Percentiles rank a stretch among this genome's conserved stretches.
phyloP scores from a whole-genome alignment of 2,113 vertebrate species.

The Lathamus discolor region DNA sequence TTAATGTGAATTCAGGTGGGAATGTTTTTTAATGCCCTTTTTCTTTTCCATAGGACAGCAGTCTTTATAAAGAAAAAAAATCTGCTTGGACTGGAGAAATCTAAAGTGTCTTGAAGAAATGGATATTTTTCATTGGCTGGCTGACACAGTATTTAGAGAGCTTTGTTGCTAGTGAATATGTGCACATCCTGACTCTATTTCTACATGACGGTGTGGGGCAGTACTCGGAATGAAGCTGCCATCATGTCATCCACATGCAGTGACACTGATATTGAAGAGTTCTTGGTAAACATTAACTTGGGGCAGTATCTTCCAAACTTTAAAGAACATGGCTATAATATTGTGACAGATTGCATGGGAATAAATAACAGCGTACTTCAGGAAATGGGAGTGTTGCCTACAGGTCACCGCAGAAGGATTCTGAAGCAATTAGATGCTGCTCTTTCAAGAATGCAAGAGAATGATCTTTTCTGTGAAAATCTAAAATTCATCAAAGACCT shows the following conservation, averaged over 20 bases:
- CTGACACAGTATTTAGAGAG: neutral
- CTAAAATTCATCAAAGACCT: constrained; percentile 33
- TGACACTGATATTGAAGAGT: constrained; percentile 74
- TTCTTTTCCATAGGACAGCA: neutral
- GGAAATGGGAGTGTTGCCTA: constrained; percentile 83
- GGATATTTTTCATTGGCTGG: neutral
- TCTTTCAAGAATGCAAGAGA: constrained; percentile 51
- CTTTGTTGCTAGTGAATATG: neutral
- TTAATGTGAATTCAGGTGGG: neutral
- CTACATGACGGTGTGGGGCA: neutral
- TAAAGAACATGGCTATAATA: constrained; percentile 75
- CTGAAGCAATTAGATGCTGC: constrained; percentile 82
- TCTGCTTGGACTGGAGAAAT: neutral
- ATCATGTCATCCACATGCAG: constrained; percentile 76
- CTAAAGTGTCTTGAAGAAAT: neutral
- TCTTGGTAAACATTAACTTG: constrained; percentile 86
- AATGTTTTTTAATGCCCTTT: neutral
- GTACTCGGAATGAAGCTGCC: constrained; percentile 65
- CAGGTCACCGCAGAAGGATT: constrained; percentile 90
- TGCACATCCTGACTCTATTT: neutral
- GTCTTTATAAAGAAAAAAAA: neutral
- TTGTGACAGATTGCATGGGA: constrained; percentile 75
- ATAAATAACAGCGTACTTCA: constrained; percentile 81
- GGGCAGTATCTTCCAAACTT: constrained; percentile 82
- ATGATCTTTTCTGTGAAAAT: constrained; percentile 19